A percentile compares a stretch with the other conserved stretches of the same genome.
These are phyloP conservation scores for Botia kubotai DNA, from an alignment of 2,797 vertebrate genomes.

Conservation along the genomic window DNA sequence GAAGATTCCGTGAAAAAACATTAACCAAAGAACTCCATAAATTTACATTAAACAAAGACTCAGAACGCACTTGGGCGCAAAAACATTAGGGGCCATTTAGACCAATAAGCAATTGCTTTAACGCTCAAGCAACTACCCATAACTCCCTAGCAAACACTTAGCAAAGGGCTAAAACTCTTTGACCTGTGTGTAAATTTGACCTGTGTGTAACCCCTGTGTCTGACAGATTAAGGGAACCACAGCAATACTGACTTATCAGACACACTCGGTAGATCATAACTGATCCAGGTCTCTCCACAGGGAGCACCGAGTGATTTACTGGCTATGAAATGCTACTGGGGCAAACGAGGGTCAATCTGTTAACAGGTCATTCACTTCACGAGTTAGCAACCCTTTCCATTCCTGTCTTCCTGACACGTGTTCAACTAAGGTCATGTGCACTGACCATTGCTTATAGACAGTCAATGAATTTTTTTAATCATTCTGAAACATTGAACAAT, in stretches of 20 bases:
- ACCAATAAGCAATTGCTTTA: not conserved
- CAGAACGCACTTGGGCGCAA: not conserved
- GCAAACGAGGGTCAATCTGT: conserved; percentile 38
- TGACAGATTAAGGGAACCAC: conserved; percentile 8
- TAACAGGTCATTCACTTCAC: not conserved
- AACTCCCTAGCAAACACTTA: not conserved
- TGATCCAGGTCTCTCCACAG: not conserved
- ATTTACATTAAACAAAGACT: not conserved
- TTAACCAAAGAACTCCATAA: not conserved
- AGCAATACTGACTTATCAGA: conserved; percentile 15
- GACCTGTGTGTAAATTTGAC: not conserved
- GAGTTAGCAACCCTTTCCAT: not conserved
- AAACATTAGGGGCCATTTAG: not conserved
- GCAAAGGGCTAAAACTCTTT: not conserved
- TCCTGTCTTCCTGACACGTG: not conserved
- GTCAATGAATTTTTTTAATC: not conserved
- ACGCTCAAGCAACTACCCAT: not conserved
- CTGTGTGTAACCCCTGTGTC: not conserved
- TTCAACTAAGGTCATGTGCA: not conserved
- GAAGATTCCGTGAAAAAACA: not conserved
- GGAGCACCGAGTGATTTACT: conserved; percentile 9
- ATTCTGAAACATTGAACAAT: not conserved
- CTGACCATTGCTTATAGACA: not conserved
- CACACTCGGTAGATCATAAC: conserved; percentile 30
- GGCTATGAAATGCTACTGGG: conserved; percentile 33